Base-by-base conservation (phyloP, 2,888 invertebrate genomes). In the Girardia tigrina region DNA sequence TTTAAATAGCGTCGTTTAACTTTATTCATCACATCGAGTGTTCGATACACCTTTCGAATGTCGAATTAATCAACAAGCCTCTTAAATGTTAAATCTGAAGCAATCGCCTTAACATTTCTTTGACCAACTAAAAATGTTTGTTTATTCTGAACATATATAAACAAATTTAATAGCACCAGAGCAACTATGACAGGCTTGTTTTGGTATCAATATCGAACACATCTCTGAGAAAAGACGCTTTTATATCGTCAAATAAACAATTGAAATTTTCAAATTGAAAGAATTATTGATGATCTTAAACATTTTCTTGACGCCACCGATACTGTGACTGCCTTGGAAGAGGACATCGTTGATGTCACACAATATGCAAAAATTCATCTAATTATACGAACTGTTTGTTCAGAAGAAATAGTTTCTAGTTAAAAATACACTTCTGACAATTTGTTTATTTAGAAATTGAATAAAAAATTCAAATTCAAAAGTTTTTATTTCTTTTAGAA, bases 261-360 rank as follows among this genome's bases (percentile, higher is more conserved):
- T 80, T 2, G 84, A 83, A 0, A 83, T 81, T 28, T 78, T 78
- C 28, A 82, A 78, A 23, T 81, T 79, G 1, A 82, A 77, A 0
- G 79, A 78, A 76, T 82, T 81, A 71, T 81, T 79, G 69, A 84
- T 79, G 23, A 80, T 78, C 42, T 80, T 78, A 29, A 83, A 77
- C 23, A 81, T 82, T 72, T 80, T 78, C 71, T 79, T 77, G 16
- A 83, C 82, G 0, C 80, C 80, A 4, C 79, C 79, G 6, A 84
- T 78, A 4, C 82, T 80, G 16, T 80, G 80, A 42, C 80, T 81
- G 12, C 84, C 83, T 26, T 82, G 76, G 0, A 82, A 83, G 42
- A 84, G 77, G 1, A 84, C 84, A 0, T 83, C 84, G 74, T 84
- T 83, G 8, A 83, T 82, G 77, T 84, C 84, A 79, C 83, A 84